Base-by-base conservation (phyloP, 2,888 invertebrate genomes). In the Reticulitermes lucifugus region DNA sequence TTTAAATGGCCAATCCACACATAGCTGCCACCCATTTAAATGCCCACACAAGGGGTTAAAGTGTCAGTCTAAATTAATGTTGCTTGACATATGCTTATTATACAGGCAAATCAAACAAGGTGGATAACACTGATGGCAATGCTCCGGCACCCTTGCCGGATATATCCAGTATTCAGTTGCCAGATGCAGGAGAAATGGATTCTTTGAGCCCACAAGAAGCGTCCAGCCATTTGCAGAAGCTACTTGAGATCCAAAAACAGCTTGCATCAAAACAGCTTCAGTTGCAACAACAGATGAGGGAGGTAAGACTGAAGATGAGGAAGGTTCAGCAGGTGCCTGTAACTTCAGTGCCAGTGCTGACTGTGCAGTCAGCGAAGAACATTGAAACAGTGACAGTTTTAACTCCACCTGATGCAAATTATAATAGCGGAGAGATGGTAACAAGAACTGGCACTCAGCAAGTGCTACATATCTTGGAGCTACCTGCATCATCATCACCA, bases 371-470 rank as follows among this genome's bases (percentile, higher is more conserved):
- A n/a, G 21, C 81, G 21, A 43, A 46, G n/a, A 43, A 14, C 12
- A 43, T 81, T 12, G 59, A 60, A 35, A 80, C 55, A 35, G 21
- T 79, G 51, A 79, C 79, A 25, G 35, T 65, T 41, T 65, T 75
- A 43, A 43, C 43, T 22, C 3, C 75, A 35, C 10, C 41, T n/a
- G 65, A 46, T 65, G 80, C 22, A 35, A 41, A 18, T 22, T 22
- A 46, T 18, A 7, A 18, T 46, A 7, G 46, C 21, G 46, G 12
- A 10, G 90, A 70, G 90, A 90, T 59, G 43, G 12, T 73, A 18
- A 46, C 55, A 21, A 35, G 60, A 60, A 84, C 46, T 18, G 43
- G 25, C 35, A n/a, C 21, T n/a, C 81, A 81, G 43, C 79, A 85
- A 25, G 41, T 85, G 9, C 79, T 85, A 25, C 85, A 83, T 60